These are phyloP conservation scores for Dasysyrphus albostriatus DNA, from an alignment of 2,888 invertebrate genomes.

Conservation along the genomic window DNA sequence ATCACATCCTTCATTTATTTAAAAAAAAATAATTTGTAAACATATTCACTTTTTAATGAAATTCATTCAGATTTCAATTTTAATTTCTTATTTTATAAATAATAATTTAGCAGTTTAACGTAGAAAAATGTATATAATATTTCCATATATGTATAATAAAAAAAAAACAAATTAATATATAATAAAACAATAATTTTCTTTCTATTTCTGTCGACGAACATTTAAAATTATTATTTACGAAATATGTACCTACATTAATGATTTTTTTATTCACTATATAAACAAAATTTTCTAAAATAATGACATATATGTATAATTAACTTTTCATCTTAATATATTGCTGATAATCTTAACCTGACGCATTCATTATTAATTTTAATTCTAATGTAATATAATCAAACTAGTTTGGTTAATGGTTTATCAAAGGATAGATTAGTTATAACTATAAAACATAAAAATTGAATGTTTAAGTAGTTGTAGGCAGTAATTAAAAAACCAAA, in stretches of 20 bases:
- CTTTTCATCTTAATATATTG: slow-evolving; percentile 46
- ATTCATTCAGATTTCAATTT: slow-evolving; percentile 23
- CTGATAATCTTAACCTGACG: slow-evolving; percentile 34
- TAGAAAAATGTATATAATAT: slow-evolving; percentile 38
- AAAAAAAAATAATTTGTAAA: slow-evolving; percentile 37
- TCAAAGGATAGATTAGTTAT: slow-evolving; percentile 28
- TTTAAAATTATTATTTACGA: slow-evolving; percentile 48
- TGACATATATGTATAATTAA: slow-evolving; percentile 31
- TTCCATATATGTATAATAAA: slow-evolving; percentile 6
- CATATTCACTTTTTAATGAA: slow-evolving; percentile 59
- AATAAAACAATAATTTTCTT: slow-evolving; percentile 44
- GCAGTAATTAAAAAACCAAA: neutral
- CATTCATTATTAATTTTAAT: slow-evolving; percentile 50
- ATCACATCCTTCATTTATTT: slow-evolving; percentile 70
- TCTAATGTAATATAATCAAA: slow-evolving; percentile 59
- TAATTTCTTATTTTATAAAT: slow-evolving; percentile 47
- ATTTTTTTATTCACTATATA: slow-evolving; percentile 35
- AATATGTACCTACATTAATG: slow-evolving; percentile 30
- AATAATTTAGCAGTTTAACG: slow-evolving; percentile 63
- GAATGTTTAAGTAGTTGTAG: slow-evolving; percentile 35
- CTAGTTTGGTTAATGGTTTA: slow-evolving; percentile 65
- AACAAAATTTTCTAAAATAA: slow-evolving; percentile 62
- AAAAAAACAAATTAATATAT: slow-evolving; percentile 45
- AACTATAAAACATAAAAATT: slow-evolving; percentile 34
- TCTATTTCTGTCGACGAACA: slow-evolving; percentile 28